These are phyloP conservation scores for Polymixis flavicincta DNA, from an alignment of 2,888 invertebrate genomes.

Conservation along the genomic window DNA sequence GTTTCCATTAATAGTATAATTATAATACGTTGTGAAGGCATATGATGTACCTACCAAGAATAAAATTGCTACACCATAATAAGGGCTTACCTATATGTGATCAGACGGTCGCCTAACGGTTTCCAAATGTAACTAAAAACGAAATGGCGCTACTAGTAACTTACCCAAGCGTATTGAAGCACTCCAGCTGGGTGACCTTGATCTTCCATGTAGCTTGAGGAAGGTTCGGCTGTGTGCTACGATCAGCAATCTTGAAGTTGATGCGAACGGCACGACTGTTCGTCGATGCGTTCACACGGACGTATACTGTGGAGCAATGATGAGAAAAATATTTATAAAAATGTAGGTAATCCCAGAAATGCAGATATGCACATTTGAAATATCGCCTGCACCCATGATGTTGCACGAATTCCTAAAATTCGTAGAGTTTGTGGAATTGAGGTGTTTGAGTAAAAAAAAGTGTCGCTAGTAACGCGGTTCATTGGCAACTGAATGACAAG, in stretches of 20 bases:
- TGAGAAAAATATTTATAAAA: neutral
- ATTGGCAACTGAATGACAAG: too few relatives aligned
- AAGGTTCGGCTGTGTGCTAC: constrained; percentile 84
- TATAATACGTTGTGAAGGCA: too few relatives aligned
- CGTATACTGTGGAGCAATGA: constrained; percentile 80
- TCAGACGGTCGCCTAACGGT: too few relatives aligned
- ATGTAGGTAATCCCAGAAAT: neutral
- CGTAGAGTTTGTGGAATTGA: too few relatives aligned
- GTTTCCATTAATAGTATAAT: too few relatives aligned
- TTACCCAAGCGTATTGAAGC: constrained; percentile 88
- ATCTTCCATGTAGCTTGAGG: constrained; percentile 91
- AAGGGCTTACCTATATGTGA: too few relatives aligned
- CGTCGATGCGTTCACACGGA: constrained; percentile 86
- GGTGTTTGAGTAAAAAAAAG: too few relatives aligned
- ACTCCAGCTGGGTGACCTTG: constrained; percentile 92
- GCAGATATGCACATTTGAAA: neutral
- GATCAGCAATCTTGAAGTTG: constrained; percentile 87
- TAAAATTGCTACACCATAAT: too few relatives aligned
- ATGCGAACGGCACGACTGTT: constrained; percentile 85
- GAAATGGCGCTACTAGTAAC: constrained; percentile 24
- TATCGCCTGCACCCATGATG: neutral
- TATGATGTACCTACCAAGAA: too few relatives aligned
- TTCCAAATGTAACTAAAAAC: neutral
- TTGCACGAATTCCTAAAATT: too few relatives aligned
- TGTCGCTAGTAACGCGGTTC: too few relatives aligned